Conservation (phyloP, 2,888 invertebrate genomes). For the Agrochola macilenta region DNA sequence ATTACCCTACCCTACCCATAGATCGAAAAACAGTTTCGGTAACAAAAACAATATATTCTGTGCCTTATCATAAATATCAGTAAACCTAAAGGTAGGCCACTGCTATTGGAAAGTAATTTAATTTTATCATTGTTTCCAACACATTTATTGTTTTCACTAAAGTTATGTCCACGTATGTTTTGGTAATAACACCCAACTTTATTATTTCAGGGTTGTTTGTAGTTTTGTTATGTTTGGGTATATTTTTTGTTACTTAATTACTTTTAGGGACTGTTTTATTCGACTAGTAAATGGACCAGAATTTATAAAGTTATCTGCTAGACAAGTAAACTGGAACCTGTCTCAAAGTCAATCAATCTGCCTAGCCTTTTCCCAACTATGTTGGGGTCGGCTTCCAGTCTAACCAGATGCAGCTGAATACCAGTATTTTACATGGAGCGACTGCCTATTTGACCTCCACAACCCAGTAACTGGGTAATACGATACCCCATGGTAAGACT, state of each 20-base stretch:
- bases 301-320: not conserved
- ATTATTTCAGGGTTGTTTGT: slow-evolving; percentile 11
- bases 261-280: not conserved
- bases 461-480: too few relatives aligned
- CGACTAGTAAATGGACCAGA: not conserved
- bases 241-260: slow-evolving; percentile 7
- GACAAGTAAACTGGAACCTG: not conserved
- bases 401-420: too few relatives aligned
- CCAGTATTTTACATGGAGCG: too few relatives aligned
- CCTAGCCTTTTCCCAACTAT: too few relatives aligned
- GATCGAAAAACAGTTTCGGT: slow-evolving; percentile 20
- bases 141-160: slow-evolving; percentile 65
- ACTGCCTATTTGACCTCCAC: too few relatives aligned
- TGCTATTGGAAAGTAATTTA: slow-evolving; percentile 71
- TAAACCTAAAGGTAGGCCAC: slow-evolving; percentile 48
- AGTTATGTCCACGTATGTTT: slow-evolving; percentile 55
- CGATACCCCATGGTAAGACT: too few relatives aligned
- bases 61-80: slow-evolving; percentile 55
- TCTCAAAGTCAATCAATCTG: too few relatives aligned
- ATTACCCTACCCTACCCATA: slow-evolving; percentile 12
- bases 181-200: slow-evolving; percentile 50
- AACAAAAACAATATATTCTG: slow-evolving; percentile 40
- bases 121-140: slow-evolving; percentile 71
- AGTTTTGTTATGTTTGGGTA: not conserved
- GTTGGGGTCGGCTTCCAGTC: too few relatives aligned